Percentiles rank a stretch among this genome's conserved stretches.
Conservation (phyloP, 2,113 vertebrate species). For the Zosterops japonicus region DNA sequence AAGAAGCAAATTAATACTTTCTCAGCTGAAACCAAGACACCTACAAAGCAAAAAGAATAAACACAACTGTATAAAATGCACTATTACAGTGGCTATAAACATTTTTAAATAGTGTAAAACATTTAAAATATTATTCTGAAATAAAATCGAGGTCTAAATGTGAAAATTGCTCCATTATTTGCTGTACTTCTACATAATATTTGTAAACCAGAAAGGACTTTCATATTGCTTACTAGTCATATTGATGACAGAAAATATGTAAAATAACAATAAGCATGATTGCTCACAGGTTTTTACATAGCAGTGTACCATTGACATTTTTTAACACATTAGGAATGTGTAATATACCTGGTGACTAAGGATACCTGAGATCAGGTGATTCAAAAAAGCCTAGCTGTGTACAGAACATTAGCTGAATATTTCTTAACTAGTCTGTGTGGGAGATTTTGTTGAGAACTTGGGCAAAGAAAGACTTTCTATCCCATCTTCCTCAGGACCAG, state of each 20-base stretch:
- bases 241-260: not conserved
- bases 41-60: not conserved
- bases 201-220: not conserved
- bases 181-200: not conserved
- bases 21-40: not conserved
- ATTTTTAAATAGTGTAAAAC: not conserved
- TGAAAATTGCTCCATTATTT: not conserved
- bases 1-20: not conserved
- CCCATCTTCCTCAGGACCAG: accelerated
- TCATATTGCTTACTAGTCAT: not conserved
- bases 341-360: not conserved
- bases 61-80: not conserved
- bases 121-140: not conserved
- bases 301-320: not conserved
- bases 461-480: not conserved
- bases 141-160: not conserved
- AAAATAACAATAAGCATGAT: not conserved
- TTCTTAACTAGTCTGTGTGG: not conserved
- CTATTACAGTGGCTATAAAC: not conserved
- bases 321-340: not conserved
- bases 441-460: not conserved
- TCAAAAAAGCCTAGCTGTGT: not conserved
- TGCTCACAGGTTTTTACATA: not conserved
- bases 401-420: not conserved
- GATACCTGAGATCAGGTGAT: not conserved